Base-by-base conservation (phyloP, 1,140 invertebrate genomes). In the Nephila pilipes region DNA sequence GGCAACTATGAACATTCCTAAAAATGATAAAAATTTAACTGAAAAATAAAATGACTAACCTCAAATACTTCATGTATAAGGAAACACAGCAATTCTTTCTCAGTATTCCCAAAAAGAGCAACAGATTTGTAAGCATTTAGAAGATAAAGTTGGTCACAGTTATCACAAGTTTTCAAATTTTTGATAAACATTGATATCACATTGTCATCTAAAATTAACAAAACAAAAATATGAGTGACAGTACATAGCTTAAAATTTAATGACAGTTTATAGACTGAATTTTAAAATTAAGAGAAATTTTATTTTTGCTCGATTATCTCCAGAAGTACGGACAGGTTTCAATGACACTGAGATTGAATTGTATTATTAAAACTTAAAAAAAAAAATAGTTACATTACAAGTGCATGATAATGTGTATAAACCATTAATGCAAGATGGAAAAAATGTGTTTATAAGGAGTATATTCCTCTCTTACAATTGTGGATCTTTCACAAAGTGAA, bases 1-100 rank as follows among this genome's bases (percentile, higher is more conserved):
- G n/a, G n/a, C n/a, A n/a, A n/a, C n/a, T n/a, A n/a, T n/a, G n/a
- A n/a, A n/a, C n/a, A n/a, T n/a, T n/a, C n/a, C n/a, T 46, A 46
- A 46, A 46, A 83, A 55, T 83, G 14, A 83, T 18, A 83, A 54
- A 29, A 55, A 55, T n/a, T 75, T 32, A 22, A 55, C 22, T 54
- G n/a, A 10, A 54, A n/a, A 55, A 25, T n/a, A 16, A 18, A 46
- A 32, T 14, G 25, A 85, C 22, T 63, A 83, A 92, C 90, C 38
- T 85, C 25, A 32, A 38, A 92, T 29, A 92, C 46, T 85, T 92
- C 90, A 63, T 92, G 79, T 22, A 85, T 32, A 38, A 92, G 22
- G 46, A 83, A 85, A 38, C 10, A 63, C 25, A 85, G 16, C 5
- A 83, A 46, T 1, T 85, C 36, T 55, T 92, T 65, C 16, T 92